phyloP scores from a whole-genome alignment of 2,797 vertebrate species.

The Sparidentex hasta region DNA sequence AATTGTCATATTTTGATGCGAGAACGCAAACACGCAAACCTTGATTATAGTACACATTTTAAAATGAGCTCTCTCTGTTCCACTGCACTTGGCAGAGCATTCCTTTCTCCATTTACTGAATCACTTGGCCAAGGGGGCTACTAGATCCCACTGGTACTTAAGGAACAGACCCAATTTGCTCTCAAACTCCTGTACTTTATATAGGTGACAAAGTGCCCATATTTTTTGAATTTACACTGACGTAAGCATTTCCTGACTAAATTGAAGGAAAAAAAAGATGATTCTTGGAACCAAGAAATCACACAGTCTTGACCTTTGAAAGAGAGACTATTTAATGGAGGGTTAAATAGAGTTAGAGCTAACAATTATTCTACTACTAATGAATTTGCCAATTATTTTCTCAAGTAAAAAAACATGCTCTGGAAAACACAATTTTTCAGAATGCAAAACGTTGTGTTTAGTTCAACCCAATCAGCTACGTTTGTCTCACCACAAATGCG shows the following conservation, averaged over 20 bases:
- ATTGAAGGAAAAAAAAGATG: constrained; percentile 1
- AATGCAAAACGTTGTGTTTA: neutral
- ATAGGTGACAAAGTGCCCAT: constrained; percentile 38
- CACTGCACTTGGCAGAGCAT: constrained; percentile 68
- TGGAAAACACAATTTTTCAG: no score
- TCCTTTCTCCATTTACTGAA: constrained; percentile 70
- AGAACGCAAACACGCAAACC: constrained; percentile 47
- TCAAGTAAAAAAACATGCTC: no score
- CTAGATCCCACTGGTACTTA: constrained; percentile 61
- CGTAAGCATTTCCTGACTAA: neutral
- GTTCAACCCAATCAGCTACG: no score
- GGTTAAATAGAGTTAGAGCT: neutral
- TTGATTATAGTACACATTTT: constrained; percentile 57
- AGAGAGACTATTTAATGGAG: neutral
- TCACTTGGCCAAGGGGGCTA: constrained; percentile 61
- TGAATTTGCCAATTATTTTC: neutral
- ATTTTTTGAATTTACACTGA: constrained; percentile 42
- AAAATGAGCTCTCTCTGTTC: constrained; percentile 56
- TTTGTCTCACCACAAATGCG: no score
- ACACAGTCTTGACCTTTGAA: constrained; percentile 14
- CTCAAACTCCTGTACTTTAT: constrained; percentile 47
- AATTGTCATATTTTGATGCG: constrained; percentile 46
- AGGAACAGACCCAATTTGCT: constrained; percentile 60
- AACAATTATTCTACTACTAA: neutral
- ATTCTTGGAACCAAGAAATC: constrained; percentile 13